Evolutionary conservation across 2,888 invertebrate genomes (phyloP), one percentile per base, ranked within the genome.

Genomic region (Drosophila hamatofila): DNA sequence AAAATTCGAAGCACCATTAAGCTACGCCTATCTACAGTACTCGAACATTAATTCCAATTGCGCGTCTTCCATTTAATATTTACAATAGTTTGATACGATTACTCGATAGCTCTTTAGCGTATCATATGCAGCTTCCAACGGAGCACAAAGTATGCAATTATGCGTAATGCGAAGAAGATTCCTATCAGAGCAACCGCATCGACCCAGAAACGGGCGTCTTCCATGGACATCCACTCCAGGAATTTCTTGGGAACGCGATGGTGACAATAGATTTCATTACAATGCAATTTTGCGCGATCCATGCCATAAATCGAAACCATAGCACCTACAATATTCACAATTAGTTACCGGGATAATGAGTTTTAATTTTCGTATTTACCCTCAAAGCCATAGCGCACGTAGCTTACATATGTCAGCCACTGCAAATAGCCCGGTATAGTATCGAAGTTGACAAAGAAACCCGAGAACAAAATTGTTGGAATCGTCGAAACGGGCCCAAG

Each of bases 231-330:
- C 92, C 97, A 96, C 79, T 97, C 95, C 58, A 99, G 94, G 91
- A 98, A 97, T 90, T 96, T 96, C 80, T 95, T 94, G 8, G 97
- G 97, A 87, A 95, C 95, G 82, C 96, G 95, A 93, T 96, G 97
- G 89, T 97, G 97, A 93, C 97, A 97, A 92, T 97, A 97, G 9
- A 95, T 95, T 86, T 96, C 95, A 42, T 95, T 95, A 93, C 98
- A 98, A 80, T 96, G 94, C 63, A 99, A 93, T 85, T 96, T 96
- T 74, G 95, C 96, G 58, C 98, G 94, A 78, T 96, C 95, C 91
- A 96, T 95, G 23, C 98, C 98, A 91, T 98, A 98, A n/a, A 98
- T 96, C 5, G 97, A 95, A 49, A 97, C 95, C 95, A 98, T 96
- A 54, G 96, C 96, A 8, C 98, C 93, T 93, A 25, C 1, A 33